Conservation (phyloP, 2,888 invertebrate genomes). For the Tridacna gigas region DNA sequence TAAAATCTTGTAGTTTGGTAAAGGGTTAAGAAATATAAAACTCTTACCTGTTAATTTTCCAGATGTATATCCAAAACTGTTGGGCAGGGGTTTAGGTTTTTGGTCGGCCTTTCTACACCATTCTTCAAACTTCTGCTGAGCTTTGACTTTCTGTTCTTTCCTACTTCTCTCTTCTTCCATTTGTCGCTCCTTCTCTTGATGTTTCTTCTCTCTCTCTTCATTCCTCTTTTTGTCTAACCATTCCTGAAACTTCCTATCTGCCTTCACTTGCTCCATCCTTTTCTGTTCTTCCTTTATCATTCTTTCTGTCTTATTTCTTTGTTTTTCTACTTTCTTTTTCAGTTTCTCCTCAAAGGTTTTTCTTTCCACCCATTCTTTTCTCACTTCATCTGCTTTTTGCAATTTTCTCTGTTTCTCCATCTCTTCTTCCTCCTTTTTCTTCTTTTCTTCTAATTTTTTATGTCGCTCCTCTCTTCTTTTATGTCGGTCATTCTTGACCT, state of each 20-base stretch:
- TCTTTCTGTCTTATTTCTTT: conserved; percentile 67
- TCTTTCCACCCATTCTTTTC: conserved; percentile 75
- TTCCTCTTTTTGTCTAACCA: conserved; percentile 77
- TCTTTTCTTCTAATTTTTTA: conserved; percentile 69
- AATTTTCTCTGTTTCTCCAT: conserved; percentile 67
- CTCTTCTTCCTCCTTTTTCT: conserved; percentile 68
- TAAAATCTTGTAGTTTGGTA: background rate
- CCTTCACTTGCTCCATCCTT: conserved; percentile 68
- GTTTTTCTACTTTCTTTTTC: conserved; percentile 67
- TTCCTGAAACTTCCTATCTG: conserved; percentile 71
- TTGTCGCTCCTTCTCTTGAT: conserved; percentile 70
- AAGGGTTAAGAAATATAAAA: background rate
- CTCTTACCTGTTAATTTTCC: conserved; percentile 79
- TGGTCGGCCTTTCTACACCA: conserved; percentile 76
- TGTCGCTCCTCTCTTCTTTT: conserved; percentile 62
- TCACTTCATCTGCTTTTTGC: conserved; percentile 67
- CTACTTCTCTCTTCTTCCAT: conserved; percentile 70
- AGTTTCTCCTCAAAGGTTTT: conserved; percentile 69
- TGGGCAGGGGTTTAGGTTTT: conserved; percentile 74
- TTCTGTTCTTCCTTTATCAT: conserved; percentile 73
- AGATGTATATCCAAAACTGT: conserved; percentile 76
- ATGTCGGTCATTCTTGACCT: conserved; percentile 75
- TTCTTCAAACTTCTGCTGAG: conserved; percentile 75
- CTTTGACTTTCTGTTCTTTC: conserved; percentile 69
- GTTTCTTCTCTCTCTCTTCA: conserved; percentile 72